These are phyloP conservation scores for Cyanoderma ruficeps DNA, from an alignment of 2,113 vertebrate species.

Conservation along the genomic window DNA sequence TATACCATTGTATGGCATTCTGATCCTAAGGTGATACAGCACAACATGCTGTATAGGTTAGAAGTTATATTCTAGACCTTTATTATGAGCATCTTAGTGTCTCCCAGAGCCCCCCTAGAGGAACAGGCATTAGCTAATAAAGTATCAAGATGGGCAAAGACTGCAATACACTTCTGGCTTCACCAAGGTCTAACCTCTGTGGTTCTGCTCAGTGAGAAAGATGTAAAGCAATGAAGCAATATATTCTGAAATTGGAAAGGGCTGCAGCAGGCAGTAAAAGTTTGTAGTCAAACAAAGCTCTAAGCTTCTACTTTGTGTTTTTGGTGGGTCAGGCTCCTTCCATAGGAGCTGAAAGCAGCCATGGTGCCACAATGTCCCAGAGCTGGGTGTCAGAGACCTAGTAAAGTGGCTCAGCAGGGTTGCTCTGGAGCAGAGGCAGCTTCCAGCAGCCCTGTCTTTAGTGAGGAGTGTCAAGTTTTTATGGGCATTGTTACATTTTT, in stretches of 20 bases:
- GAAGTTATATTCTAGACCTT: neutral
- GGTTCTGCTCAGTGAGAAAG: neutral
- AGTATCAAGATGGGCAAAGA: neutral
- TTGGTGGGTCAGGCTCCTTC: constrained; percentile 11
- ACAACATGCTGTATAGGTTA: neutral
- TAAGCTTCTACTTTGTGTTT: constrained; percentile 27
- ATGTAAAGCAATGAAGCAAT: neutral
- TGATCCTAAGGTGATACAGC: neutral
- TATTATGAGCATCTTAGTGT: neutral
- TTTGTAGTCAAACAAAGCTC: constrained; percentile 13
- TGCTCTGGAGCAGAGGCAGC: constrained; percentile 7
- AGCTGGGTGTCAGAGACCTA: constrained; percentile 39
- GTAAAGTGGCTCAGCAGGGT: constrained; percentile 46
- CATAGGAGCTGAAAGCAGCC: constrained; percentile 17
- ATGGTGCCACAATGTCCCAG: constrained; percentile 39
- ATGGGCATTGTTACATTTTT: constrained; percentile 53
- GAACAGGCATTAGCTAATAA: neutral
- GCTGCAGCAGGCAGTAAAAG: constrained; percentile 42
- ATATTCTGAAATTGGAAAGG: constrained; percentile 28
- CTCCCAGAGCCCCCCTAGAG: neutral
- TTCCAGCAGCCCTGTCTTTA: constrained; percentile 21
- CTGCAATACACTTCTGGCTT: neutral
- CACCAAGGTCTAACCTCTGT: neutral
- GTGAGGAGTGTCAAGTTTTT: constrained; percentile 58
- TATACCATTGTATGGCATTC: neutral